Base-by-base conservation (phyloP, 2,888 invertebrate genomes). In the Selenia dentaria region DNA sequence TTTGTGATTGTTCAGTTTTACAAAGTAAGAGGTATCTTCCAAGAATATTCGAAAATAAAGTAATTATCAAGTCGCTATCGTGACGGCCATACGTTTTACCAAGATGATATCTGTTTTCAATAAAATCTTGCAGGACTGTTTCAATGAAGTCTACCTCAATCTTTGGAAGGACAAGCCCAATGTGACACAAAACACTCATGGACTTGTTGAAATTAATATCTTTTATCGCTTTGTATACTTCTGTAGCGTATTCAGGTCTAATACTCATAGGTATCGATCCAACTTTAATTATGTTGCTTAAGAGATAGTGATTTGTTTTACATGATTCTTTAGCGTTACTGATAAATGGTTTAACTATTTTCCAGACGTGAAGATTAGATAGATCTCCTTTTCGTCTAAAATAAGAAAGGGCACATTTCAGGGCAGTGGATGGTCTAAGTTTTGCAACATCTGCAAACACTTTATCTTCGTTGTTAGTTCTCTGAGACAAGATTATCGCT, bases 21-120 rank as follows among this genome's bases (percentile, higher is more conserved):
- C 70, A 64, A 1, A 78, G 31, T 31, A 79, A 53, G 8, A 84
- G 59, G 44, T 67, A 76, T 51, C 74, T 79, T 0, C 70, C 67
- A 20, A 76, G 55, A 27, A 83, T 57, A 20, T 70, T 62, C 3
- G 74, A 49, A 44, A 63, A 67, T 13, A 73, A 31, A 6, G 1
- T 3, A 3, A 5, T 20, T 26, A 6, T 24, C 11, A 6, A 13
- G 18, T 46, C 37, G 4, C 47, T 31, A 0, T 38, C n/a, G 5
- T 56, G 12, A 8, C 54, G 38, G 1, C 63, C 45, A 6, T 51
- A 4, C 40, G 27, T 41, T 38, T 49, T 5, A 41, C 38, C 67
- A 25, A 29, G 10, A 12, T 26, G 4, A 1, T 36, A 29, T 13
- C 18, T 5, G 20, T 43, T 36, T 32, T 26, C 2, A 29, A 43